Evolutionary conservation across 2,113 vertebrate species (phyloP), one percentile per base, ranked within the genome.

Genomic region (Syrrhaptes paradoxus): DNA sequence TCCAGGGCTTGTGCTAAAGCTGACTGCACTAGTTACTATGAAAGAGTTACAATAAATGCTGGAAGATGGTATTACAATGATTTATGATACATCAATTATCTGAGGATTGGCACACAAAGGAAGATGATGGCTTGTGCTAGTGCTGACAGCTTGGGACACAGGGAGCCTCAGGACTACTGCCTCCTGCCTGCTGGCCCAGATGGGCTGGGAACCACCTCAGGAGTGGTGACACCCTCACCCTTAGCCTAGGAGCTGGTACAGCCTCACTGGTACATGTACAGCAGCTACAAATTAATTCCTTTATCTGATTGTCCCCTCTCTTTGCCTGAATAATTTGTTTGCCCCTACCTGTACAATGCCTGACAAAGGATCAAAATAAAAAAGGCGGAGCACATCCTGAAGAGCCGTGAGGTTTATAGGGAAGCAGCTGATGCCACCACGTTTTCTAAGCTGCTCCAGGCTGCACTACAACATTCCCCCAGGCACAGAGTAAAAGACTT

Each of bases 391-490:
- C 31, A 43, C 62, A 24, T 62, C 18, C 3, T 22, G 10, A 14
- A 26, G 26, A 10, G 17, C 63, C 25, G 2, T 1, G 14, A 25
- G 8, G 16, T 29, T 63, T 29, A 13, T 6, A 34, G 20, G 41
- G 16, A 48, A 63, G 49, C 57, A 48, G n/a, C 24, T 29, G 36
- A 13, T 19, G 3, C n/a, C 28, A 21, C 32, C 51, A 10, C 43
- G 19, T 49, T 49, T 29, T 20, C 52, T 51, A 51, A 58, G 31
- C 36, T 19, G 66, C 34, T 70, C 55, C 24, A 22, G 11, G 9
- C 36, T 3, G 6, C 4, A 0, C 45, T 28, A 9, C 3, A 0
- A 6, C 19, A 36, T 17, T 31, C 29, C 31, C 20, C 41, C 48
- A 15, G 1, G 3, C 11, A 8, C 34, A 55, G 24, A 46, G 7